Percentiles rank a stretch among this genome's conserved stretches.
These are phyloP conservation scores for Tapera naevia DNA, from an alignment of 2,797 vertebrate genomes.

Conservation along the genomic window DNA sequence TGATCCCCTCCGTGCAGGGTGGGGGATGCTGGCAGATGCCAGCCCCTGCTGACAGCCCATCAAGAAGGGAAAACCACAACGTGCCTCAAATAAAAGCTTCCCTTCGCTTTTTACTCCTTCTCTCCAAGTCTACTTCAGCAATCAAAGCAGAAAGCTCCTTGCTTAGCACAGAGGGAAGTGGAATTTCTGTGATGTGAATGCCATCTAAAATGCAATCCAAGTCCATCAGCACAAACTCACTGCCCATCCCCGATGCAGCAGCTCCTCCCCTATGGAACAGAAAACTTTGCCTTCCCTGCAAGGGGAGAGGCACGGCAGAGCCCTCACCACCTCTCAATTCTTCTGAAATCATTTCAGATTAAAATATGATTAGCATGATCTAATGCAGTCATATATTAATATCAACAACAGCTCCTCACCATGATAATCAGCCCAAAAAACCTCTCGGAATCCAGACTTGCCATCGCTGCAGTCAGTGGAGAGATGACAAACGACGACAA, in stretches of 20 bases:
- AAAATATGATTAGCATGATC: conserved; percentile 24
- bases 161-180: conserved; percentile 29
- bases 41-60: not conserved
- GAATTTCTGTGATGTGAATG: not conserved
- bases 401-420: conserved; percentile 11
- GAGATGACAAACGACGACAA: accelerated
- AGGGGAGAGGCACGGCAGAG: conserved; percentile 13
- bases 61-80: not conserved
- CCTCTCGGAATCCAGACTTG: accelerated
- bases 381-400: conserved; percentile 39
- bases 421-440: not conserved
- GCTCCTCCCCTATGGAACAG: not conserved
- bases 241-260: conserved; percentile 4
- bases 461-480: accelerated
- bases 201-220: conserved; percentile 12
- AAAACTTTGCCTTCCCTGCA: conserved; percentile 2
- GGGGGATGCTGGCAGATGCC: not conserved
- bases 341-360: conserved; percentile 20
- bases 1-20: not conserved
- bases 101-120: not conserved
- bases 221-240: conserved; percentile 11
- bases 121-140: not conserved
- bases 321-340: not conserved
- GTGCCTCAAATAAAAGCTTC: not conserved
- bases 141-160: conserved; percentile 6